Conservation (phyloP, 2,797 vertebrate species). For the Onychomys leucogaster region DNA sequence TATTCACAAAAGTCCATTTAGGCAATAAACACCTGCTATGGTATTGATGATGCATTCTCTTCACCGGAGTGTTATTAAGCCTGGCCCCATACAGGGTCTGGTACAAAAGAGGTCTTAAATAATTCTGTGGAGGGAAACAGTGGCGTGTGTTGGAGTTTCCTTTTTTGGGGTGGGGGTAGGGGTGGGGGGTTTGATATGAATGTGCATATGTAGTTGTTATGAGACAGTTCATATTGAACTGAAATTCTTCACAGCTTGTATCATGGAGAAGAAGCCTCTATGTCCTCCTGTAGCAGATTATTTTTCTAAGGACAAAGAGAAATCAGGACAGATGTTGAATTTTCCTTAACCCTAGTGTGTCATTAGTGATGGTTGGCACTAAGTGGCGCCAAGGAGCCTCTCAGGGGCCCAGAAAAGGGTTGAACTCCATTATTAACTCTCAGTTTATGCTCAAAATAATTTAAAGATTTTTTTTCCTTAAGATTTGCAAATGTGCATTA, state of each 20-base stretch:
- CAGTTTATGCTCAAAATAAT: constrained; percentile 6
- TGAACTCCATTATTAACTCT: fast-evolving
- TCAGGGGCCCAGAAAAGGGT: background rate
- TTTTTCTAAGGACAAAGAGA: constrained; percentile 37
- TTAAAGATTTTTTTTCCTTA: constrained; percentile 64
- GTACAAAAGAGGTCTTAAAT: background rate
- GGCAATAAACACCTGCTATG: background rate
- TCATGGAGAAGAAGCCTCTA: constrained; percentile 19
- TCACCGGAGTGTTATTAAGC: background rate
- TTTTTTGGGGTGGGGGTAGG: background rate
- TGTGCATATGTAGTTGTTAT: background rate
- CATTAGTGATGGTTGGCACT: constrained; percentile 45
- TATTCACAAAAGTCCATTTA: constrained; percentile 20
- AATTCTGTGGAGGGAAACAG: background rate
- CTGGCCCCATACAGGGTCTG: background rate
- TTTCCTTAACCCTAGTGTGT: fast-evolving
- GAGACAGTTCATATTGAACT: background rate
- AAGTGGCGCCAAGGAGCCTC: constrained; percentile 80
- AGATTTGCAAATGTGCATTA: constrained; percentile 54
- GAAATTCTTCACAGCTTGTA: background rate
- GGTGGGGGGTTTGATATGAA: background rate
- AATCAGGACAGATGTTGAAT: background rate
- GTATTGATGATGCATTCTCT: background rate
- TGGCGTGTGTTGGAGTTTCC: background rate
- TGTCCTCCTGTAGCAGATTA: background rate